Evolutionary conservation across 2,113 vertebrate species (phyloP), one percentile per base, ranked within the genome.

Genomic region (Megaceryle torquata): DNA sequence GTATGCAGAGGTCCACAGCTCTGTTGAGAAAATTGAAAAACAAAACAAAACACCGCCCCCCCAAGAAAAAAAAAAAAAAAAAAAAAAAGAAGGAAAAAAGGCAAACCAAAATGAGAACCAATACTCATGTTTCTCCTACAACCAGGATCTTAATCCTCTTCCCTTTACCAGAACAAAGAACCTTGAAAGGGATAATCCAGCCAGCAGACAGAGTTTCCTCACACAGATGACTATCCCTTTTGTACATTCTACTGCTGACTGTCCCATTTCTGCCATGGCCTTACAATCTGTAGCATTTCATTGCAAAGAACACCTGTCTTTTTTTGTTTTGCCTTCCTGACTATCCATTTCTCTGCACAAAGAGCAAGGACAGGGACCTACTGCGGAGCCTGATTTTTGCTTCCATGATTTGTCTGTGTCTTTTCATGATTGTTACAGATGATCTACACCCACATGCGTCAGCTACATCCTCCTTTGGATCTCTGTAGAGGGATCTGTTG

Each of bases 381-480:
- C n/a, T 20, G 14, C 46, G 15, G 2, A 60, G 43, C 19, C 39
- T 48, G 33, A 14, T 14, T 72, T 79, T 64, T 75, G 22, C 48
- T 68, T 70, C 41, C 80, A 37, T 20, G 20, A 24, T 59, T 89
- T 84, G 20, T 14, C 75, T 16, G 17, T 31, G 57, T 44, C 24
- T 83, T 53, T 74, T n/a, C 14, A 6, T 20, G 69, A 24, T 46
- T 56, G 17, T 22, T 91, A 35, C 51, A 48, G 56, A 6, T 28
- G 28, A 71, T 51, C 39, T 76, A n/a, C 0, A 0, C 39, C 64
- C 60, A 75, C 1, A 0, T 4, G 46, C 6, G 1, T 77, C 65
- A 71, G 43, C 76, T 83, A n/a, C 80, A 43, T 94, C 64, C 80
- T 83, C 43, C 71, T 74, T 25, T 63, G 65, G 28, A 74, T 70